Conservation (phyloP, 2,888 invertebrate species). For the Heteromyza rotundicornis region DNA sequence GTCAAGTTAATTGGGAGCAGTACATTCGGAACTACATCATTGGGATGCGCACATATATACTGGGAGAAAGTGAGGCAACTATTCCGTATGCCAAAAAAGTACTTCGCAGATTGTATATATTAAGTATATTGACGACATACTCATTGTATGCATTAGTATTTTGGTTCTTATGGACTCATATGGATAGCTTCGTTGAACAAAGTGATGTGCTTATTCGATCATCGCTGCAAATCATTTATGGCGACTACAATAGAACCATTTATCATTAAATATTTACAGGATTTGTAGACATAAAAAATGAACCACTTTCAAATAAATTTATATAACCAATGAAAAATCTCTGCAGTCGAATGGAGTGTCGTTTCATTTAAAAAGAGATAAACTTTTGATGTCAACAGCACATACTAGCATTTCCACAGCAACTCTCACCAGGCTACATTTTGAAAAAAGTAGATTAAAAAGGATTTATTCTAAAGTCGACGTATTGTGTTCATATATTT, state of each 20-base stretch:
- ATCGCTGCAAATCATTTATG: constrained; percentile 38
- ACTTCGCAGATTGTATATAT: constrained; percentile 62
- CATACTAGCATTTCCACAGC: too few relatives aligned
- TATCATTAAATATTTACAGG: background rate
- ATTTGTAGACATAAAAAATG: too few relatives aligned
- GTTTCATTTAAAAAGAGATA: too few relatives aligned
- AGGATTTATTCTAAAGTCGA: too few relatives aligned
- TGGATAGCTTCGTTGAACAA: constrained; percentile 50
- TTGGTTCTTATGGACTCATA: constrained; percentile 58
- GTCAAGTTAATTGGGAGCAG: constrained; percentile 68
- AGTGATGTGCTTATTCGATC: constrained; percentile 48
- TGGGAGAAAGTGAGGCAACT: constrained; percentile 81
- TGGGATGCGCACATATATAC: constrained; percentile 82
- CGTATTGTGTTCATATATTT: too few relatives aligned
- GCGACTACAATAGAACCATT: constrained; percentile 33
- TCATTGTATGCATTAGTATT: constrained; percentile 48
- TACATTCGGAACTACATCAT: constrained; percentile 76
- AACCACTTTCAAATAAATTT: too few relatives aligned
- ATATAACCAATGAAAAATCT: too few relatives aligned
- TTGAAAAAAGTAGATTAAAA: too few relatives aligned
- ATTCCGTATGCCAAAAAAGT: constrained; percentile 71
- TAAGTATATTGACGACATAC: constrained; percentile 62
- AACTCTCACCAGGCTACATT: too few relatives aligned
- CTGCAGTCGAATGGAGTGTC: too few relatives aligned
- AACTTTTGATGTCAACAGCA: too few relatives aligned